These are phyloP conservation scores for Apodemia duryi DNA, from an alignment of 2,888 invertebrate genomes.

Conservation along the genomic window DNA sequence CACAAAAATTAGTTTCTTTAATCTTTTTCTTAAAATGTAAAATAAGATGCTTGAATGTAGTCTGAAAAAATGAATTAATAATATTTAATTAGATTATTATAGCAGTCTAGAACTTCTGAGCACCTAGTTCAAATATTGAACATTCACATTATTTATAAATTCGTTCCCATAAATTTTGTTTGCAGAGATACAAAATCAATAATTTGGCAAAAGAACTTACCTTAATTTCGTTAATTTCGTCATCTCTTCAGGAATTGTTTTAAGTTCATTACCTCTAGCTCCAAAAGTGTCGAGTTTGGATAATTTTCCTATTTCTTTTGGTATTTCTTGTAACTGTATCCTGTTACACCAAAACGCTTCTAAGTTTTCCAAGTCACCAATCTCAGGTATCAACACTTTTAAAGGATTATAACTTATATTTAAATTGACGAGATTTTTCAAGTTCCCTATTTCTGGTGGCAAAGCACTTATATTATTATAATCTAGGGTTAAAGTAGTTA, in stretches of 20 bases:
- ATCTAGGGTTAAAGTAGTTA: slow-evolving; percentile 82
- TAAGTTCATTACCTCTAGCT: slow-evolving; percentile 81
- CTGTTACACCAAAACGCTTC: slow-evolving; percentile 85
- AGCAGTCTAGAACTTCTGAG: too few species aligned
- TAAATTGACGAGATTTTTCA: slow-evolving; percentile 79
- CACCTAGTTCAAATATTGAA: too few species aligned
- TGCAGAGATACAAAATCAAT: too few species aligned
- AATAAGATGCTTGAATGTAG: too few species aligned
- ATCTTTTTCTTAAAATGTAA: too few species aligned
- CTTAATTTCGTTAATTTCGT: slow-evolving; percentile 76
- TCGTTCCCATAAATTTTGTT: too few species aligned
- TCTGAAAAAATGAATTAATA: too few species aligned
- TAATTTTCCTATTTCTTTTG: slow-evolving; percentile 81
- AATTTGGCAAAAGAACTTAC: slow-evolving; percentile 40
- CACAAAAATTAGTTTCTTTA: too few species aligned
- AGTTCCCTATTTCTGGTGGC: slow-evolving; percentile 79
- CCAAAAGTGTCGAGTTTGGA: slow-evolving; percentile 82
- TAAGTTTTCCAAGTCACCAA: slow-evolving; percentile 79
- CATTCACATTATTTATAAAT: too few species aligned
- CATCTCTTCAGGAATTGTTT: slow-evolving; percentile 77
- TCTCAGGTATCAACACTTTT: slow-evolving; percentile 75
- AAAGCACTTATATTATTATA: slow-evolving; percentile 81
- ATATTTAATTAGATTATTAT: too few species aligned
- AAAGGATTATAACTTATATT: slow-evolving; percentile 85
- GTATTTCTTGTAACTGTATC: slow-evolving; percentile 75